Evolutionary conservation across 2,888 invertebrate genomes (phyloP), one percentile per base, ranked within the genome.

Genomic region (Parnassius apollo): DNA sequence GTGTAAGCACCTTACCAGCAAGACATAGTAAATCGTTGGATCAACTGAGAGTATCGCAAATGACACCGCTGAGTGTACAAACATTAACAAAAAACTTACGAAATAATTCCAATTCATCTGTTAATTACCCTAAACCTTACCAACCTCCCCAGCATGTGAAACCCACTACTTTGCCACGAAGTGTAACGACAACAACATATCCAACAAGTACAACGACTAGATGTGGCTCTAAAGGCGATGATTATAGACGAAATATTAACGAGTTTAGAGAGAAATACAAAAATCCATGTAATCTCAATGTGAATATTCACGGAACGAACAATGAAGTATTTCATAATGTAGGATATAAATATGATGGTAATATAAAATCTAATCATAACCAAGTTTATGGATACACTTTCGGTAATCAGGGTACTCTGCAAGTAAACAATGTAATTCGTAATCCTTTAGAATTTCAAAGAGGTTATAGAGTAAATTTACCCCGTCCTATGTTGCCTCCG

Each of bases 21-120:
- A 91, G 96, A 62, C 96, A 97, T 76, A 96, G 96, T 81, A 96
- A 96, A 80, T 96, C 96, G 1, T 83, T 97, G 68, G 97, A 97
- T 82, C 96, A 96, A 72, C 83, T 96, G 55, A 94, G 95, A 71
- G 91, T 94, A 9, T 91, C 92, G 52, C 86, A 91, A 77, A 82
- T 88, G 78, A 75, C 82, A 44, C 84, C 88, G 12, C 71, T 84
- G 10, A 86, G 77, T 68, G 73, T 82, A 60, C 83, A 86, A 75
- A 81, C 80, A 42, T 71, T 89, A 59, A 72, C 81, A 9, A 91
- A 90, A 69, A 83, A 81, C 66, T 66, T 80, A 2, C 82, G 82
- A 73, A 91, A 88, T 72, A 81, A 75, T 71, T 90, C 91, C 4
- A 90, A 90, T 68, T 75, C 82, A 25, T 88, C 91, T 57, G 85